Base-by-base conservation (phyloP, 2,888 invertebrate species). In the Azorinus chamasolen region DNA sequence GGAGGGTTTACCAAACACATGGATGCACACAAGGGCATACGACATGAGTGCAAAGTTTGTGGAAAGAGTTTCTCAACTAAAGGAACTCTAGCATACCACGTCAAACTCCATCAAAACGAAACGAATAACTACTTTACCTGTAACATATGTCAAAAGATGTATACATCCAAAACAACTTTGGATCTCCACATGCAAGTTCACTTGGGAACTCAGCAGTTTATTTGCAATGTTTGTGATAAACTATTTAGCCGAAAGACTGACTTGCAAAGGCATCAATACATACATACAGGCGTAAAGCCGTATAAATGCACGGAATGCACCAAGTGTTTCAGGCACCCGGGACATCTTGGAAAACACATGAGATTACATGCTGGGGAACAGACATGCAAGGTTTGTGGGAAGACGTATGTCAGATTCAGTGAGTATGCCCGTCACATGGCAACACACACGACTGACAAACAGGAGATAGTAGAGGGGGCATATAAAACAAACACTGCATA, bases 101-200 rank as follows among this genome's bases (percentile, higher is more conserved):
- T 32, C 32, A 32, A 32, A 32, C 5, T 4, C 10, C 32, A 32
- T 32, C 4, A 10, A 4, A 32, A 32, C 10, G 32, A 32, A 4
- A 4, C 32, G 10, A 32, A 32, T 10, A 32, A 32, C 32, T 32
- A 32, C 10, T 4, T 32, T 10, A 6, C 32, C 4, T 71, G 70
- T 37, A 20, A 18, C n/a, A 27, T 72, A 4, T 72, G 72, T 45
- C 3, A 46, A 24, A 64, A 72, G 46, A 2, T 20, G 0, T 65
- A 59, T 24, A 3, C 18, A 16, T 25, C 8, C 16, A 8, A 46
- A 18, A 16, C 1, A 2, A 51, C 18, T 20, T 24, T 72, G 27
- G 51, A 46, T 16, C 45, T 65, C 10, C 72, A 72, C 46, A 59
- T 59, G 65, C 53, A 64, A 53, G 22, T 24, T 20, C 72, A 72